Conservation (phyloP, 1,140 invertebrate species). For the Cataglyphis hispanica region DNA sequence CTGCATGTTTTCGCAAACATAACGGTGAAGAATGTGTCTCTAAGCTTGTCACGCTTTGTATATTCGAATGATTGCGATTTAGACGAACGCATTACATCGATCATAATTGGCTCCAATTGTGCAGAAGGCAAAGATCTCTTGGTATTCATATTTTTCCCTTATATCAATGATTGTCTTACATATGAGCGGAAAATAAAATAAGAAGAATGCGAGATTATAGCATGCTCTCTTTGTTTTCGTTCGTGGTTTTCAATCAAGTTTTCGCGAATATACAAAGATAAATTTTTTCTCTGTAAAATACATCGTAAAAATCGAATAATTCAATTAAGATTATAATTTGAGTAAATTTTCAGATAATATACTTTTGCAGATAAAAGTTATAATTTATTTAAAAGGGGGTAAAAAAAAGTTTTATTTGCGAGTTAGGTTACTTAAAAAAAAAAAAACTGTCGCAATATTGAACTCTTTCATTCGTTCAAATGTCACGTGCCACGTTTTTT, state of each 20-base stretch:
- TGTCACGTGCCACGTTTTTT: not conserved
- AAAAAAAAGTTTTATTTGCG: not conserved
- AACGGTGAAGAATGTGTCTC: not conserved
- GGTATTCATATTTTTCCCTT: not conserved
- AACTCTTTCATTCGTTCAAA: not conserved
- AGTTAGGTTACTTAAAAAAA: not conserved
- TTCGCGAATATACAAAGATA: not conserved
- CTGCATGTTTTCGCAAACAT: not conserved
- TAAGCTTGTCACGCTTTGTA: no score
- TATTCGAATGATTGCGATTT: not conserved
- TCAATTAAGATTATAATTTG: not conserved
- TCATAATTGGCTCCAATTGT: slow-evolving; percentile 11
- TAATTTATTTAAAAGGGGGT: no score
- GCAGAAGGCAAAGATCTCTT: not conserved
- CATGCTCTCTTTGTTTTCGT: not conserved
- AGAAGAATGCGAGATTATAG: not conserved
- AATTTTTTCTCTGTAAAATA: not conserved
- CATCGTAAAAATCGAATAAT: not conserved
- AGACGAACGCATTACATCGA: slow-evolving; percentile 13
- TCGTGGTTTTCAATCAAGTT: not conserved
- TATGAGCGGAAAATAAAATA: not conserved
- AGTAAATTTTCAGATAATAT: not conserved
- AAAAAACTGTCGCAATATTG: not conserved
- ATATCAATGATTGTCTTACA: no score
- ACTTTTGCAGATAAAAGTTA: not conserved